A percentile compares a stretch with the other conserved stretches of the same genome.
phyloP scores from a whole-genome alignment of 1,140 invertebrate genomes.

The Ceratosolen fusciceps region DNA sequence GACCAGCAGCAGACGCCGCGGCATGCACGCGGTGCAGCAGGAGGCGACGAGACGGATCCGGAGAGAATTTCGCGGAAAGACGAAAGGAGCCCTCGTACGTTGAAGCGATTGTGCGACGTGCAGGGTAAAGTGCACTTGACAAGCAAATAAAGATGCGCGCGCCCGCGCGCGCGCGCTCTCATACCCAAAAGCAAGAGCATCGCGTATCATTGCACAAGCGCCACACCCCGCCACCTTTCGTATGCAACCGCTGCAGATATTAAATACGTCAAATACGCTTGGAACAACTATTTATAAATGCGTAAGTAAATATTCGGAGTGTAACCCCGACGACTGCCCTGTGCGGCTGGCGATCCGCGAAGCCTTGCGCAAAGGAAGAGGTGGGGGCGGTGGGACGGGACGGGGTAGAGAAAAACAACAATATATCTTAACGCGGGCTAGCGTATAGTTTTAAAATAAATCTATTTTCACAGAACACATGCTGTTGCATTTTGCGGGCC shows the following conservation, averaged over 20 bases:
- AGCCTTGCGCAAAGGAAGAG: too few species aligned
- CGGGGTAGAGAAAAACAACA: too few species aligned
- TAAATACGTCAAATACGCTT: background rate
- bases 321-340: too few species aligned
- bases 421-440: background rate
- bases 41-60: conserved; percentile 14
- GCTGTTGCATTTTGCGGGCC: background rate
- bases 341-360: background rate
- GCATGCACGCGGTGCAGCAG: too few species aligned
- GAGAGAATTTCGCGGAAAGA: conserved; percentile 24
- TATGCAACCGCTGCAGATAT: background rate
- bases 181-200: background rate
- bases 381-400: too few species aligned
- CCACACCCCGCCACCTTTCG: background rate
- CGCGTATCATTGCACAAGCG: background rate
- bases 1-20: background rate
- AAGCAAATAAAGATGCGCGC: conserved; percentile 3
- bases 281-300: background rate
- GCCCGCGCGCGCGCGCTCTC: background rate
- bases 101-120: conserved; percentile 9
- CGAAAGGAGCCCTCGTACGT: conserved; percentile 3
- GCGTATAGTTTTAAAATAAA: background rate
- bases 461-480: background rate
- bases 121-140: conserved; percentile 10
- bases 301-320: background rate